Percentiles rank a stretch among this genome's conserved stretches.
These are phyloP conservation scores for Wiebesia pumilae DNA, from an alignment of 1,140 invertebrate species.

Conservation along the genomic window DNA sequence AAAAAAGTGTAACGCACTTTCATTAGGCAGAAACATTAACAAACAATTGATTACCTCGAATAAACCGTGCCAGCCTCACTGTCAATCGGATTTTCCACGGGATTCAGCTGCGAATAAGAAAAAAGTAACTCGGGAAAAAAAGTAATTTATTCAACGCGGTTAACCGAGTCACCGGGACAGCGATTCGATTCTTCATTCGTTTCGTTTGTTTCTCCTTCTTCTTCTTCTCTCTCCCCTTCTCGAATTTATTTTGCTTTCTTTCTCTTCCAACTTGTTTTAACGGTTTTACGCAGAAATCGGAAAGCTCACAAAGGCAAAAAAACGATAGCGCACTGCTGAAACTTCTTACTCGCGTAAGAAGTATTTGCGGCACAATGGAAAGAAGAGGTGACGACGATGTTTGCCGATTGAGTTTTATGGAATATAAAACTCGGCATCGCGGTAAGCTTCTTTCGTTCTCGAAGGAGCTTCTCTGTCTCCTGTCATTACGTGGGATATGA, in stretches of 20 bases:
- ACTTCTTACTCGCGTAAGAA: constrained; percentile 13
- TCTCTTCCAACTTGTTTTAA: background rate
- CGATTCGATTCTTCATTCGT: constrained; percentile 27
- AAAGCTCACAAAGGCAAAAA: background rate
- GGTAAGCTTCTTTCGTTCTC: constrained; percentile 10
- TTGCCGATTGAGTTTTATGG: constrained; percentile 39
- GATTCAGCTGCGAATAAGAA: background rate
- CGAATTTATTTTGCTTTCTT: background rate
- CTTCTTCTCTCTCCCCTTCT: background rate
- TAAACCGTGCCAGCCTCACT: background rate
- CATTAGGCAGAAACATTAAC: background rate
- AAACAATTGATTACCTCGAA: background rate
- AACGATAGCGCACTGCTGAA: background rate
- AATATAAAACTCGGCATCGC: constrained; percentile 30
- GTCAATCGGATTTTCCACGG: background rate
- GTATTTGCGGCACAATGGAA: background rate
- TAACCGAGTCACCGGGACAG: constrained; percentile 34
- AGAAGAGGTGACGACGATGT: background rate
- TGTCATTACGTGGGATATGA: constrained; percentile 48
- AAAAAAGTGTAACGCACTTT: background rate
- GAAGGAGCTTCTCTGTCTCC: background rate
- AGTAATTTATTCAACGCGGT: background rate
- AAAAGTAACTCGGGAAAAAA: background rate
- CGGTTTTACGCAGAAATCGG: constrained; percentile 6
- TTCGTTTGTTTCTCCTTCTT: background rate